Evolutionary conservation across 2,888 invertebrate genomes (phyloP), one percentile per base, ranked within the genome.

Genomic region (Pogonocherus hispidulus): DNA sequence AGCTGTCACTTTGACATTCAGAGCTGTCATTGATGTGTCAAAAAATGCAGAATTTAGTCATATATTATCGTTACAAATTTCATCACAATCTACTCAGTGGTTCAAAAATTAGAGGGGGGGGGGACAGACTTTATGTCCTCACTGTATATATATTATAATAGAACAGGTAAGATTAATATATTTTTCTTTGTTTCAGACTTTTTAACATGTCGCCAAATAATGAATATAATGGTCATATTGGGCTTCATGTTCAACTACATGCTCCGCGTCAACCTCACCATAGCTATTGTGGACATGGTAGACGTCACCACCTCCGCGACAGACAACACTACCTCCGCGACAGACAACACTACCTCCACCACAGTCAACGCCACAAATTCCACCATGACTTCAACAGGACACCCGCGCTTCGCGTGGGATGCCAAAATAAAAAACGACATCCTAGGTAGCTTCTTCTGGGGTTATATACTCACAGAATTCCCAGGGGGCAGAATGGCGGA

Each of bases 231-330:
- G 92, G 94, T 95, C 63, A 92, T 95, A 75, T 87, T 94, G 72
- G 95, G 95, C 70, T 95, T 95, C 86, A 94, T 95, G 94, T 88
- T 95, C 87, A 95, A 95, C 87, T 96, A 95, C 88, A 94, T 95
- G 85, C 87, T 95, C 32, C 89, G 95, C 57, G 94, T 95, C 64
- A 95, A 95, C 86, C 88, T 95, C 63, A 95, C 94, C 69, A 94
- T 95, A 73, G 94, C 95, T 70, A 93, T 96, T 75, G 94, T 95
- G 47, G 93, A 92, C 78, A 95, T 95, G 95, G 90, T 93, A 18
- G 84, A 85, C 6, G 84, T 82, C 70, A 64, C 54, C 3, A 73
- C 3, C 27, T 27, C 27, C 27, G 8, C 27, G 27, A 27, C 69
- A 46, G 84, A 85, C 6, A 84, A 83, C 70, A 63, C 56, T 2